A percentile compares a stretch with the other conserved stretches of the same genome.
Evolutionary conservation across 2,888 invertebrate genomes (phyloP).

Genomic region (Rhodophaea formosa): DNA sequence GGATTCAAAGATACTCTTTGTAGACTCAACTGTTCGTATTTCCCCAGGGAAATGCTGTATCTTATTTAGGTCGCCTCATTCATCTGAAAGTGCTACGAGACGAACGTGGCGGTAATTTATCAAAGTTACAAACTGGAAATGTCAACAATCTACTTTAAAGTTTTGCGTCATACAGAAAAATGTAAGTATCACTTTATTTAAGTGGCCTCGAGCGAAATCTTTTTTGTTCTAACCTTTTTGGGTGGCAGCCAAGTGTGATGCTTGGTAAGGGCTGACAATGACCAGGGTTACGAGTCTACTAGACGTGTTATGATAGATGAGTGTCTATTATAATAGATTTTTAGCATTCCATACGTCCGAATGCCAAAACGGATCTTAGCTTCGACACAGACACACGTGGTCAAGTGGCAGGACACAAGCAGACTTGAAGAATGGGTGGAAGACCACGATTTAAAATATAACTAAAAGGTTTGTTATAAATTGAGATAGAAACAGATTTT

Average conservation of each 20-base stretch:
- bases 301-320: neutral
- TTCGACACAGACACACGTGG: too few species aligned
- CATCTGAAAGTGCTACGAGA: slow-evolving; percentile 3
- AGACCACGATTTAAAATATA: too few species aligned
- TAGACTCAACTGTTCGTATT: neutral
- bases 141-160: slow-evolving; percentile 13
- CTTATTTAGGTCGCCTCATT: slow-evolving; percentile 11
- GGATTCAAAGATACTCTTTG: neutral
- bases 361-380: too few species aligned
- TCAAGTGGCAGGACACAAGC: too few species aligned
- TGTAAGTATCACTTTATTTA: slow-evolving; percentile 13
- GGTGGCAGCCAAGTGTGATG: slow-evolving; percentile 11
- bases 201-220: slow-evolving; percentile 3
- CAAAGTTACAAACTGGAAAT: slow-evolving; percentile 10
- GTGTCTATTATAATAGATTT: too few species aligned
- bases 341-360: too few species aligned
- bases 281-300: neutral
- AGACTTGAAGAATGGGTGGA: too few species aligned
- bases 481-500: too few species aligned
- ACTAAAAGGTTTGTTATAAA: too few species aligned
- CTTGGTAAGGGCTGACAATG: neutral
- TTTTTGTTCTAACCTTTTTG: slow-evolving; percentile 18
- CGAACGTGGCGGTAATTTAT: slow-evolving; percentile 8
- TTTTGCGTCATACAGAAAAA: slow-evolving; percentile 12
- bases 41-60: neutral